These are phyloP conservation scores for Gouania willdenowi DNA, from an alignment of 2,797 vertebrate species.

Conservation along the genomic window DNA sequence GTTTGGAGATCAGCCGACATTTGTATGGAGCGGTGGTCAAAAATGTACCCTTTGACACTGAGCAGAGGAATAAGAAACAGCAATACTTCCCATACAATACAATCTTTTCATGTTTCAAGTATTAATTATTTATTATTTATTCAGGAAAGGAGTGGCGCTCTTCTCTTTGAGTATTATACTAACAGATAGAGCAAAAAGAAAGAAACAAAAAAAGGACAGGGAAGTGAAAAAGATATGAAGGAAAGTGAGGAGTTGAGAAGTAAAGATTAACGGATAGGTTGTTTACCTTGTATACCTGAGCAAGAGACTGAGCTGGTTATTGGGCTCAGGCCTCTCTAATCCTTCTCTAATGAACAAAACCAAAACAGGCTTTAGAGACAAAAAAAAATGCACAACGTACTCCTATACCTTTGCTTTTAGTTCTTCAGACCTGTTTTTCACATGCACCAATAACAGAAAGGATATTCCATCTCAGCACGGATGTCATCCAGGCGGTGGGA, in stretches of 20 bases:
- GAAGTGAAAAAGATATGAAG: conserved; percentile 12
- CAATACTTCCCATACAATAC: neutral
- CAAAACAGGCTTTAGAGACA: conserved; percentile 54
- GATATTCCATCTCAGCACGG: conserved; percentile 99
- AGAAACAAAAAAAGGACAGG: conserved; percentile 10
- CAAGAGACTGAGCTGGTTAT: conserved; percentile 50
- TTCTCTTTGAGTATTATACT: neutral
- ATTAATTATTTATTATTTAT: too few relatives aligned
- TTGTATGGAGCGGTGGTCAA: conserved; percentile 10
- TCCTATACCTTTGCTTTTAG: conserved; percentile 16
- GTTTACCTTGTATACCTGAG: conserved; percentile 54
- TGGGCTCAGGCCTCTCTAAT: conserved; percentile 59
- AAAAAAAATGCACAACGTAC: conserved; percentile 39
- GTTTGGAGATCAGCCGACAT: conserved; percentile 32
- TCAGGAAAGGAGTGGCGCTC: too few relatives aligned
- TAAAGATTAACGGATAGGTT: conserved; percentile 43
- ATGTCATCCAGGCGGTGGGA: conserved; percentile 94
- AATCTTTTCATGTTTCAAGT: neutral
- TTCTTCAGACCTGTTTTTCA: conserved; percentile 14
- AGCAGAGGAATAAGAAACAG: conserved; percentile 7
- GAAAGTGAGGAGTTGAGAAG: conserved; percentile 13
- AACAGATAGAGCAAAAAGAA: conserved; percentile 1
- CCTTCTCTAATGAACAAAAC: conserved; percentile 66
- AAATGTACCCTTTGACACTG: conserved; percentile 13
- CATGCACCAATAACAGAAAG: too few relatives aligned